Percentiles rank a stretch among this genome's conserved stretches.
phyloP scores from a whole-genome alignment of 2,888 invertebrate species.

The Cheilosia vernalis region DNA sequence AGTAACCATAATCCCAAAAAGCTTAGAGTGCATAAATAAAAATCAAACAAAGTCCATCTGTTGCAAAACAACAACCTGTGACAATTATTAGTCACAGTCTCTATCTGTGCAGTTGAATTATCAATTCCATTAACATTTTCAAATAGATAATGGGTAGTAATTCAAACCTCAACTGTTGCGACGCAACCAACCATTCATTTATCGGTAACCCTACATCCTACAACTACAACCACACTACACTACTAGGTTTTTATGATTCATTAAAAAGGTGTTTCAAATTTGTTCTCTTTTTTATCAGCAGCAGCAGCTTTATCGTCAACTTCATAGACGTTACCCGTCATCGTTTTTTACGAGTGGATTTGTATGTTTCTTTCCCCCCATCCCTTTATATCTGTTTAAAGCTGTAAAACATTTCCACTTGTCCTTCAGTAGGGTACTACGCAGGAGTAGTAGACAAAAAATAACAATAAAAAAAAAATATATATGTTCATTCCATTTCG shows the following conservation, averaged over 20 bases:
- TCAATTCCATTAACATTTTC: conserved; percentile 37
- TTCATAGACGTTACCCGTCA: background rate
- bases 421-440: conserved; percentile 38
- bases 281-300: conserved; percentile 53
- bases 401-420: conserved; percentile 52
- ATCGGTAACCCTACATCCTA: too few species aligned
- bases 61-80: background rate
- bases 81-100: conserved; percentile 20
- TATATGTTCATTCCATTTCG: conserved; percentile 37
- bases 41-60: background rate
- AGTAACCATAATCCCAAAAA: too few species aligned
- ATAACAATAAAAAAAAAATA: conserved; percentile 2
- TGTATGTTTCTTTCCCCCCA: conserved; percentile 15
- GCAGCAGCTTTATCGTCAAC: conserved; percentile 43
- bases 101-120: conserved; percentile 22
- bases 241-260: conserved; percentile 64
- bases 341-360: background rate
- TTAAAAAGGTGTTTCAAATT: conserved; percentile 69
- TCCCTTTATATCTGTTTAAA: background rate
- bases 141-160: background rate
- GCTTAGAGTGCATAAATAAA: too few species aligned
- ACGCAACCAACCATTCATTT: too few species aligned
- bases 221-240: background rate
- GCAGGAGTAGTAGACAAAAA: conserved; percentile 3
- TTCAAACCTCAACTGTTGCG: conserved; percentile 14